Base-by-base conservation (phyloP, 1,140 invertebrate species). In the Probaryconus sp. region DNA sequence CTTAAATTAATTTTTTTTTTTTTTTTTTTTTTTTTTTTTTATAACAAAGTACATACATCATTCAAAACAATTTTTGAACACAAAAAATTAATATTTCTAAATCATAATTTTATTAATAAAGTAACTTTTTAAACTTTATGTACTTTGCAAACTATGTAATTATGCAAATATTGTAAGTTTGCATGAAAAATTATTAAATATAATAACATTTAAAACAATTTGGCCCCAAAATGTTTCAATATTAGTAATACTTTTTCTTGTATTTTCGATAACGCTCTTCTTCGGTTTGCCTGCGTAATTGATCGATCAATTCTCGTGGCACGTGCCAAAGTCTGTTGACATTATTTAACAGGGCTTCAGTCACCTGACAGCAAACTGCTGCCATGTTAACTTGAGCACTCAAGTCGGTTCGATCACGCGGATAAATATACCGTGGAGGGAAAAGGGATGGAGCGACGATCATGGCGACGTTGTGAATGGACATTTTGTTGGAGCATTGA, bases 381-480 rank as follows among this genome's bases (percentile, higher is more conserved):
- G 95, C 95, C 83, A 95, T 92, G 38, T 91, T 93, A 2, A 96
- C 89, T 87, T 97, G 93, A 3, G 92, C 92, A 51, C 89, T 85
- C 58, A 91, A 78, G 82, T 90, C 80, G 56, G 85, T 81, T 83
- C 88, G 78, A 87, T 91, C 80, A 79, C 86, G 56, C 79, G 88
- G 84, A 86, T 91, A 88, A 37, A 89, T 82, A 63, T 89, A 92
- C 86, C 90, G 91, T 37, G 94, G 94, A 37, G 95, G 93, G 82
- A 97, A 97, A 21, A 98, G 90, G 38, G 96, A 96, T 21, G 96
- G 96, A 6, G 96, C 96, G 51, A 96, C 93, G 67, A 98, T 97
- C 92, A 97, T 96, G 5, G 96, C 93, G 5, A 97, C 94, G 84
- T 97, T 98, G 78, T 95, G 94, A 38, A 94, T 89, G 40, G 92